These are phyloP conservation scores for Nymphalis io DNA, from an alignment of 1,140 invertebrate species.

Conservation along the genomic window DNA sequence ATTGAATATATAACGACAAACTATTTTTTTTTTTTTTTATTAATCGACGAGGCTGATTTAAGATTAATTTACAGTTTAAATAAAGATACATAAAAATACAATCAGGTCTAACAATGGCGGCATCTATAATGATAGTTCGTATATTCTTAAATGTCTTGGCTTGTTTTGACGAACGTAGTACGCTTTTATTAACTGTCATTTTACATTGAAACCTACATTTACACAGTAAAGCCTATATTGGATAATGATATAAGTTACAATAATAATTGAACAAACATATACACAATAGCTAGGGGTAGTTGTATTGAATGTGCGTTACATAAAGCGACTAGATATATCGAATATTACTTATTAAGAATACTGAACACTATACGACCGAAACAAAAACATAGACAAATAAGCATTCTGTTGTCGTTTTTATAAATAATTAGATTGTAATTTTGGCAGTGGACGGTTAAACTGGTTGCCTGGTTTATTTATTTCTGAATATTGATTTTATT, in stretches of 20 bases:
- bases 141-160: not conserved
- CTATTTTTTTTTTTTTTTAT: not conserved
- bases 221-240: not conserved
- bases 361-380: not conserved
- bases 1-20: conserved; percentile 5
- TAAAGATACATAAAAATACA: not conserved
- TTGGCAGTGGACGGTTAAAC: conserved; percentile 53
- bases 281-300: not conserved
- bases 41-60: not conserved
- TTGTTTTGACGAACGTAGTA: not conserved
- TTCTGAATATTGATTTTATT: not conserved
- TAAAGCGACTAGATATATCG: conserved; percentile 28
- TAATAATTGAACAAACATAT: conserved; percentile 11
- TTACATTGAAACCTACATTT: not conserved
- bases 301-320: conserved; percentile 6
- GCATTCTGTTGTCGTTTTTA: not conserved
- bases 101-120: not conserved
- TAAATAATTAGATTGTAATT: not conserved
- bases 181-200: not conserved
- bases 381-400: not conserved
- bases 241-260: conserved; percentile 11
- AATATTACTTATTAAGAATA: conserved; percentile 14
- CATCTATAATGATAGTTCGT: not conserved
- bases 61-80: no score
- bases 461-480: conserved; percentile 23